phyloP scores from a whole-genome alignment of 2,888 invertebrate species.

The Amiota minor region DNA sequence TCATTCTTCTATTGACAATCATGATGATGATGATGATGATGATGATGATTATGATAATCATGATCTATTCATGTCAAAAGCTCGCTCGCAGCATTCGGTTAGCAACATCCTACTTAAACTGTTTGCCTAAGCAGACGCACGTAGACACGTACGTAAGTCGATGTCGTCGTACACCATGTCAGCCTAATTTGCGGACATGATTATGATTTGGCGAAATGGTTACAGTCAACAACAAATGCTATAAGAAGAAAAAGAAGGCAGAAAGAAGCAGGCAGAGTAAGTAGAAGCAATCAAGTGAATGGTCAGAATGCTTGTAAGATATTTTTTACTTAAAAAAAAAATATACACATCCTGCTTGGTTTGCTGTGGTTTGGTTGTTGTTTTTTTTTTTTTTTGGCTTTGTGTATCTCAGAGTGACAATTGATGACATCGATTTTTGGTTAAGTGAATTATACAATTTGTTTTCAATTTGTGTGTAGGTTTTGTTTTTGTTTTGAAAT shows the following conservation, averaged over 20 bases:
- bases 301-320: no score
- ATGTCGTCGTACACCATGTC: slow-evolving; percentile 50
- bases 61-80: slow-evolving; percentile 50
- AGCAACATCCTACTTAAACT: slow-evolving; percentile 61
- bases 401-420: no score
- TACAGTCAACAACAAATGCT: slow-evolving; percentile 11
- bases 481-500: neutral
- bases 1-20: no score
- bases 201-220: slow-evolving; percentile 57
- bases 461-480: slow-evolving; percentile 19
- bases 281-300: no score
- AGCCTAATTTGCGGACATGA: slow-evolving; percentile 67
- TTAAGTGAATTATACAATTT: slow-evolving; percentile 25
- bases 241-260: slow-evolving; percentile 52
- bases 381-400: no score
- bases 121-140: slow-evolving; percentile 58
- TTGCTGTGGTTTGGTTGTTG: slow-evolving; percentile 3
- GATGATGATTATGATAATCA: slow-evolving; percentile 22
- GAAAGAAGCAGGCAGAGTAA: no score
- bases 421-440: slow-evolving; percentile 39
- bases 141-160: slow-evolving; percentile 41
- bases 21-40: no score
- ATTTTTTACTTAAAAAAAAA: no score
- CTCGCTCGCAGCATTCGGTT: slow-evolving; percentile 18
- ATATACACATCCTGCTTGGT: slow-evolving; percentile 16